phyloP scores from a whole-genome alignment of 2,113 vertebrate genomes.

The Zapus hudsonius region DNA sequence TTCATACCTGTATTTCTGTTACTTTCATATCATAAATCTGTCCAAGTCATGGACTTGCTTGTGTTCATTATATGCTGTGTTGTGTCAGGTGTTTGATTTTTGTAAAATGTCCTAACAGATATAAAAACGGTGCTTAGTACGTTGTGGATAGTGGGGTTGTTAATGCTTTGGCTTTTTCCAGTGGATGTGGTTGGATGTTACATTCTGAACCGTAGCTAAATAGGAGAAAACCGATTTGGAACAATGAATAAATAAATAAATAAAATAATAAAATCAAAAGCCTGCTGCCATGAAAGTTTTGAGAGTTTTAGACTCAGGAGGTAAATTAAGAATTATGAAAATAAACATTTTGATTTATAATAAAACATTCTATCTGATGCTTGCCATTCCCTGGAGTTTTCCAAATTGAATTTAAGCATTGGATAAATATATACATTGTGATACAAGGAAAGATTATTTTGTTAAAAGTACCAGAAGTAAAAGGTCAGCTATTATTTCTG shows the following conservation, averaged over 20 bases:
- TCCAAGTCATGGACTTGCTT: background rate
- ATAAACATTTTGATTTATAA: conserved; percentile 49
- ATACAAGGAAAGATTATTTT: conserved; percentile 37
- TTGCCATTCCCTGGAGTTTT: conserved; percentile 49
- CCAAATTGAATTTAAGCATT: conserved; percentile 43
- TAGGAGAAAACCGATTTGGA: conserved; percentile 1
- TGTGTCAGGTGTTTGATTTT: conserved; percentile 45
- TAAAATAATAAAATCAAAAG: background rate
- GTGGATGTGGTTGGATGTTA: conserved; percentile 58
- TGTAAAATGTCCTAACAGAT: conserved; percentile 42
- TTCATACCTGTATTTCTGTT: conserved; percentile 53
- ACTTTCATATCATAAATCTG: conserved; percentile 52
- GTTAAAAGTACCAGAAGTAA: background rate
- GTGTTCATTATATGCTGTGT: conserved; percentile 59
- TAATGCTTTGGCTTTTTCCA: conserved; percentile 18
- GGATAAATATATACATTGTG: conserved; percentile 12
- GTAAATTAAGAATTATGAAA: conserved; percentile 39
- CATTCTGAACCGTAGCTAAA: conserved; percentile 20
- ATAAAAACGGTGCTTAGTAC: conserved; percentile 24
- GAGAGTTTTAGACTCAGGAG: conserved; percentile 1
- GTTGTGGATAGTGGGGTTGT: conserved; percentile 48
- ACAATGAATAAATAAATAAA: background rate
- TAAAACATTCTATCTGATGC: conserved; percentile 48
- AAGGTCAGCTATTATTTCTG: conserved; percentile 16
- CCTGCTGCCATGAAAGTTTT: conserved; percentile 1